A percentile compares a stretch with the other conserved stretches of the same genome.
Evolutionary conservation across 2,113 vertebrate species (phyloP).

Genomic region (Speoplatyrhinus poulsoni): DNA sequence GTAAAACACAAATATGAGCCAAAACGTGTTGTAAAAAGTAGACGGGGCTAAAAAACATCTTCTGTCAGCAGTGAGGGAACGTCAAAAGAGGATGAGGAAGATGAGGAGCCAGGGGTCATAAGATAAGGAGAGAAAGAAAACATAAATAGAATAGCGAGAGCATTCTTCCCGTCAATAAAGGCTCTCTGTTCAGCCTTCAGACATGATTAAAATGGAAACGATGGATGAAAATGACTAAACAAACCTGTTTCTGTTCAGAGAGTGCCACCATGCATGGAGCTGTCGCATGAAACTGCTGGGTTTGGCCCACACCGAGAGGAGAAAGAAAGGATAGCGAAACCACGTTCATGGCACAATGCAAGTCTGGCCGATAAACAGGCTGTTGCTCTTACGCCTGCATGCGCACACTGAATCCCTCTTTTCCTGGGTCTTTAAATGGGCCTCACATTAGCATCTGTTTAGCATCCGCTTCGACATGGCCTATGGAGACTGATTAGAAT

Average conservation of each 20-base stretch:
- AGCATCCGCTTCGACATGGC: slow-evolving; percentile 55
- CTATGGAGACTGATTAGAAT: slow-evolving; percentile 67
- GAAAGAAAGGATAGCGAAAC: slow-evolving; percentile 28
- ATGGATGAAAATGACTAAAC: slow-evolving; percentile 62
- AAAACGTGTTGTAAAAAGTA: slow-evolving; percentile 20
- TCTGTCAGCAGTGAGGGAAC: slow-evolving; percentile 18
- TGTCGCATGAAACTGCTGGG: slow-evolving; percentile 31
- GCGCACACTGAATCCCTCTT: slow-evolving; percentile 60
- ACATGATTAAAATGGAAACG: slow-evolving; percentile 40
- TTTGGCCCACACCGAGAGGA: neutral
- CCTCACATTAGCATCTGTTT: slow-evolving; percentile 76
- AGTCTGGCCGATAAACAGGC: slow-evolving; percentile 65
- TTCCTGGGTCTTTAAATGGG: slow-evolving; percentile 61
- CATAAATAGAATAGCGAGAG: slow-evolving; percentile 41
- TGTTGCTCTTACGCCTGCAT: slow-evolving; percentile 68
- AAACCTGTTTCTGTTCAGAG: slow-evolving; percentile 74
- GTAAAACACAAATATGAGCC: slow-evolving; percentile 32
- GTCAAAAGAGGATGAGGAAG: slow-evolving; percentile 17
- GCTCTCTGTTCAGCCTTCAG: slow-evolving; percentile 54
- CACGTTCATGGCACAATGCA: slow-evolving; percentile 55
- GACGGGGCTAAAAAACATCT: slow-evolving; percentile 28
- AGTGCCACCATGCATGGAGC: slow-evolving; percentile 65
- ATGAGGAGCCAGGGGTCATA: slow-evolving; percentile 2
- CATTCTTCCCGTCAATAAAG: slow-evolving; percentile 43
- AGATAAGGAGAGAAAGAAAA: slow-evolving; percentile 37